Conservation (phyloP, 1,140 invertebrate species). For the Rhagoletis zephyria region DNA sequence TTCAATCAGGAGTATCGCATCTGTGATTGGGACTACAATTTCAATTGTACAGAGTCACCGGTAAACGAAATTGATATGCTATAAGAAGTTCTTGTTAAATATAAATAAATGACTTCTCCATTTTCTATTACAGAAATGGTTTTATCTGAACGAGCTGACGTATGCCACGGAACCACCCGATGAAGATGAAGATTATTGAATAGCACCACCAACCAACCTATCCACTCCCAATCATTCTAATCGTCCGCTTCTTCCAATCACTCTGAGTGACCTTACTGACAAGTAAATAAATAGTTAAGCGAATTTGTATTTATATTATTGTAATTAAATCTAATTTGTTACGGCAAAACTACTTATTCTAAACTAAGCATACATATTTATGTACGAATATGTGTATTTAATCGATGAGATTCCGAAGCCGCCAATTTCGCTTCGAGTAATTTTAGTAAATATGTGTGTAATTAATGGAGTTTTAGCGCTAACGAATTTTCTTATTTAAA, state of each 20-base stretch:
- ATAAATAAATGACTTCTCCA: conserved; percentile 6
- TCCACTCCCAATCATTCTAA: neutral
- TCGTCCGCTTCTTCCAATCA: conserved; percentile 59
- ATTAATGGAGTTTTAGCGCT: neutral
- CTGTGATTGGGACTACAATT: conserved; percentile 79
- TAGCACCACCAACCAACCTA: neutral
- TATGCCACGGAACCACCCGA: conserved; percentile 78
- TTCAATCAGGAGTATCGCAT: conserved; percentile 79
- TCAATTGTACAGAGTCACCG: conserved; percentile 76
- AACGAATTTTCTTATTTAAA: neutral
- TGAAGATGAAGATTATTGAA: conserved; percentile 72
- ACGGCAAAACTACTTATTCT: conserved; percentile 59
- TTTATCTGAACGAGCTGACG: conserved; percentile 77
- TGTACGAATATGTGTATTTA: neutral
- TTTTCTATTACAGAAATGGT: conserved; percentile 72
- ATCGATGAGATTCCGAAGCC: conserved; percentile 10
- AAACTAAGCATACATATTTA: conserved; percentile 4
- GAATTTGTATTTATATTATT: conserved; percentile 55
- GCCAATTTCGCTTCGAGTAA: neutral
- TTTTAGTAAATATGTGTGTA: neutral
- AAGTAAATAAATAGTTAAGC: conserved; percentile 51
- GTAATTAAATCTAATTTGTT: conserved; percentile 64
- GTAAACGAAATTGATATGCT: conserved; percentile 57
- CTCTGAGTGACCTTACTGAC: conserved; percentile 57
- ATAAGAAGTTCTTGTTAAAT: neutral